phyloP scores from a whole-genome alignment of 2,888 invertebrate species.

The Epinotia demarniana region DNA sequence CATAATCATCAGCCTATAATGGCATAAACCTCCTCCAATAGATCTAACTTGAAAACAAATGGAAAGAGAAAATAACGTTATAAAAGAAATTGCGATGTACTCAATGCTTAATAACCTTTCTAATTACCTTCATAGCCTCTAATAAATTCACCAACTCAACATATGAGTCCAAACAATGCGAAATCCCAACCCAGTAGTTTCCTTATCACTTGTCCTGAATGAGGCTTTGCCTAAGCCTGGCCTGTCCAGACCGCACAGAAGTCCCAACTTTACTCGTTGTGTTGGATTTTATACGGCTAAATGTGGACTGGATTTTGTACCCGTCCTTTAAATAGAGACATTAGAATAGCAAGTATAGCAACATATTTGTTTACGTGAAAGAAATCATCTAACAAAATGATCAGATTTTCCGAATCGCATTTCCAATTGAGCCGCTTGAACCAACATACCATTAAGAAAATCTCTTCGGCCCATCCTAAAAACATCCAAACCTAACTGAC shows the following conservation, averaged over 20 bases:
- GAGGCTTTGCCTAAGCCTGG: slow-evolving; percentile 30
- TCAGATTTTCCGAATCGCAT: not conserved
- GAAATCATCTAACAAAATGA: not conserved
- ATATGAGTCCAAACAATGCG: slow-evolving; percentile 12
- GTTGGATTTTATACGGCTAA: slow-evolving; percentile 22
- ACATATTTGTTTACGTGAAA: not conserved
- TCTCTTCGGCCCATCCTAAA: slow-evolving; percentile 35
- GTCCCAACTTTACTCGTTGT: slow-evolving; percentile 33
- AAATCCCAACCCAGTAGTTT: slow-evolving; percentile 17
- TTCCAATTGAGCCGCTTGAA: slow-evolving; percentile 6
- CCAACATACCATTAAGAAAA: slow-evolving; percentile 22
- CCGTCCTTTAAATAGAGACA: slow-evolving; percentile 1
- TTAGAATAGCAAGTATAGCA: not conserved
- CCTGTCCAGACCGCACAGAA: not conserved
- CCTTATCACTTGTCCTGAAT: slow-evolving; percentile 31
- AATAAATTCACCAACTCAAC: not conserved
- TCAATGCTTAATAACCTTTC: too few relatives aligned
- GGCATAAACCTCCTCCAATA: too few relatives aligned
- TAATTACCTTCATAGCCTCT: not conserved
- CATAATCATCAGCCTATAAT: too few relatives aligned
- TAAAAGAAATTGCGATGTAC: too few relatives aligned
- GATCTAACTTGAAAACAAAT: too few relatives aligned
- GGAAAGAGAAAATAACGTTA: too few relatives aligned
- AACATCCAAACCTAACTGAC: slow-evolving; percentile 26
- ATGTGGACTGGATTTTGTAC: slow-evolving; percentile 8